Base-by-base conservation (phyloP, 1,140 invertebrate genomes). In the Oppia nitens region DNA sequence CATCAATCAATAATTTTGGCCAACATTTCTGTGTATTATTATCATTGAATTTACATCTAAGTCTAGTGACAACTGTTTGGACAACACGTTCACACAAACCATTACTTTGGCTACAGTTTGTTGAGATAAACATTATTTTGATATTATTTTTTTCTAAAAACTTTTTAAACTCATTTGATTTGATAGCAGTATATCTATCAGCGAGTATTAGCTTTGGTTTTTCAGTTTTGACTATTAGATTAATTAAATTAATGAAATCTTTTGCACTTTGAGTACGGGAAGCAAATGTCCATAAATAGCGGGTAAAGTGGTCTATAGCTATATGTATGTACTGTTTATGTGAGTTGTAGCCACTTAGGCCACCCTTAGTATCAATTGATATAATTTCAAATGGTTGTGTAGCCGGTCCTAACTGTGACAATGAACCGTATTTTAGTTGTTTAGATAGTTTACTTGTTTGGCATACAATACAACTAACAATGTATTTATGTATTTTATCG, bases 21-120 rank as follows among this genome's bases (percentile, higher is more conserved):
- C 60, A 62, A 14, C 24, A 21, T 58, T 24, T 32, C 53, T 1
- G 17, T 23, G 32, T n/a, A n/a, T 40, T 40, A 2, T 29, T 4
- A 3, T 60, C 29, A 32, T 60, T 6, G 9, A 29, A 14, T 62
- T 62, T 59, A 54, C 57, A 60, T 27, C 49, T 40, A 2, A 62
- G 24, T 14, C 57, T 4, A 25, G 24, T 29, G n/a, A 60, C 11
- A 6, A 62, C 9, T 0, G 57, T 62, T 40, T 62, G 47, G 27
- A 53, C 29, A 1, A 60, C n/a, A 45, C 59, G 17, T 49, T 60
- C 59, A 28, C 40, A 21, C 55, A 60, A 29, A 2, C 59, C 59
- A 40, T 60, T 60, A 23, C 14, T 29, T 2, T 20, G 23, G 3
- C 57, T 25, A 20, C 40, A 24, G 17, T 50, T 57, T 4, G 47